Percentiles rank a stretch among this genome's conserved stretches.
Conservation (phyloP, 2,797 vertebrate genomes). For the Oceanodroma leucorhoa region DNA sequence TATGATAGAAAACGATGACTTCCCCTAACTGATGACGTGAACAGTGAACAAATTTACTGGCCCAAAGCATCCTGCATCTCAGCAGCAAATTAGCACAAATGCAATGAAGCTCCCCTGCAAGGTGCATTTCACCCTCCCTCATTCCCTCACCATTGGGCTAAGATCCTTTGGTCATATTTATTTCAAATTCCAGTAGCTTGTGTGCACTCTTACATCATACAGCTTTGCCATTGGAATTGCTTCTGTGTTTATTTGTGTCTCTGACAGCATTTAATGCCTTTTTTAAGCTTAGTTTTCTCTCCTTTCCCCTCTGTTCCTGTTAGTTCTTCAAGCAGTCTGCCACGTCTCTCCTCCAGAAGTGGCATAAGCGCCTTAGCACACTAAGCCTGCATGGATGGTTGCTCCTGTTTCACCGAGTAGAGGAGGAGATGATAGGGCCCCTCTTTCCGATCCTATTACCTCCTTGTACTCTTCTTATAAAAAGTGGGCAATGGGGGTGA, state of each 20-base stretch:
- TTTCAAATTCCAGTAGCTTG: neutral
- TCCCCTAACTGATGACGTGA: neutral
- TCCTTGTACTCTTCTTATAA: neutral
- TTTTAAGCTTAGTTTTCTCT: neutral
- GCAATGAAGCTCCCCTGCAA: fast-evolving
- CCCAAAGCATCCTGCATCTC: neutral
- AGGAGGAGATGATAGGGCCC: neutral
- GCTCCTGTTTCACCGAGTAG: neutral
- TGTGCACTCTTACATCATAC: neutral
- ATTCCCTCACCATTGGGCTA: fast-evolving
- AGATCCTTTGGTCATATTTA: neutral
- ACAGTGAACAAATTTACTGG: neutral
- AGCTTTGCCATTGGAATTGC: neutral
- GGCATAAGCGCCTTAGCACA: neutral
- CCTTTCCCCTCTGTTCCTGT: neutral
- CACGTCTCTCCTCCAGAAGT: neutral
- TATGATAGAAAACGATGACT: neutral
- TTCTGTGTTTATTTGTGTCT: neutral
- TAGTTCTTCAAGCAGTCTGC: neutral
- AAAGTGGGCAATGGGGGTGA: neutral
- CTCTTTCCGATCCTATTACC: slow-evolving; percentile 29
- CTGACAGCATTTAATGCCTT: neutral
- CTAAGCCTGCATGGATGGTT: neutral
- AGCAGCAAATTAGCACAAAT: neutral
- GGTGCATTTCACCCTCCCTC: neutral